Conservation (phyloP, 2,797 vertebrate species). For the Hippoglossus hippoglossus region DNA sequence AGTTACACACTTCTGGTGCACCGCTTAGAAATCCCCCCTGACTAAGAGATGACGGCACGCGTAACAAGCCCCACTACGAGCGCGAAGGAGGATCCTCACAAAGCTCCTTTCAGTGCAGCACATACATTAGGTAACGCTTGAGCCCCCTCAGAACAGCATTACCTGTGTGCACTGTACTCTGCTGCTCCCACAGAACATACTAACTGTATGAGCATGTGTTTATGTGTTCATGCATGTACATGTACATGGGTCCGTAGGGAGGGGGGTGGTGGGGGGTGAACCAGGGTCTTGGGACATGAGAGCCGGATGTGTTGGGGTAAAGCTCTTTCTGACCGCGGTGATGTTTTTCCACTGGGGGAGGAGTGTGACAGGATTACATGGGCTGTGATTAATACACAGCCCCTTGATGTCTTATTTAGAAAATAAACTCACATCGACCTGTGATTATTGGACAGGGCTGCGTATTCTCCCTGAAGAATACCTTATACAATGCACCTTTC, state of each 20-base stretch:
- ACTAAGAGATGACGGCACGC: slow-evolving; percentile 44
- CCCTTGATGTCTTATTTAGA: slow-evolving; percentile 78
- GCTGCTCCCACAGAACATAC: slow-evolving; percentile 34
- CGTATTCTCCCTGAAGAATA: slow-evolving; percentile 68
- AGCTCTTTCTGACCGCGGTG: slow-evolving; percentile 59
- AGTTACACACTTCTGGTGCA: slow-evolving; percentile 7
- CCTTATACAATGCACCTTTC: slow-evolving; percentile 78
- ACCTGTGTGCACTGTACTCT: slow-evolving; percentile 58
- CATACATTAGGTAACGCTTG: slow-evolving; percentile 65
- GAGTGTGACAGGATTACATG: slow-evolving; percentile 64
- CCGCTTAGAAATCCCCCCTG: slow-evolving; percentile 24
- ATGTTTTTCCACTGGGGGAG: slow-evolving; percentile 67
- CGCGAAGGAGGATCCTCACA: slow-evolving; percentile 63
- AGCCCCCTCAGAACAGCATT: slow-evolving; percentile 60
- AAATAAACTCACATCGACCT: slow-evolving; percentile 67
- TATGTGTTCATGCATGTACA: slow-evolving; percentile 55
- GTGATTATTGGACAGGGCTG: slow-evolving; percentile 69
- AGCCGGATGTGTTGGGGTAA: slow-evolving; percentile 53
- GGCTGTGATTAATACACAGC: slow-evolving; percentile 71
- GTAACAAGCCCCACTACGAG: slow-evolving; percentile 18
- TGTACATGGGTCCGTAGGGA: slow-evolving; percentile 40
- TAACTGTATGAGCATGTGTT: slow-evolving; percentile 48
- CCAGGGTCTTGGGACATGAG: slow-evolving; percentile 47
- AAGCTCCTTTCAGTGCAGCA: slow-evolving; percentile 71
- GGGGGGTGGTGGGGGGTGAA: slow-evolving; percentile 7